Conservation (phyloP, 2,797 vertebrate species). For the Megalops cyprinoides region DNA sequence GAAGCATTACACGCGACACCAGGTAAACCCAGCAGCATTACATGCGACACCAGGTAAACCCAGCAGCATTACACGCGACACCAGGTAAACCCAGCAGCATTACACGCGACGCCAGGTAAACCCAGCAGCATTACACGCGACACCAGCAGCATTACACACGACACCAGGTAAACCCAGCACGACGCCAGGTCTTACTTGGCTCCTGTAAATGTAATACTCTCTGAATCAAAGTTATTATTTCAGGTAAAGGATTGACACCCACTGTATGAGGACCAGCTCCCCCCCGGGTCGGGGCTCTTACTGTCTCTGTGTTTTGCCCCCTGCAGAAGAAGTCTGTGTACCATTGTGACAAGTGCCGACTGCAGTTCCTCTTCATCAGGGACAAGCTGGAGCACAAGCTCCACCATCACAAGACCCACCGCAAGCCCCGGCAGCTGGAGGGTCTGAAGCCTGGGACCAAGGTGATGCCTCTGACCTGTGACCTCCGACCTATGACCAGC, state of each 20-base stretch:
- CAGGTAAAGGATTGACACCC: no score
- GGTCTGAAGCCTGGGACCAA: constrained; percentile 90
- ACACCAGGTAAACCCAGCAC: constrained; percentile 89
- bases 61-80: constrained; percentile 88
- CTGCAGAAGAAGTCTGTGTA: constrained; percentile 82
- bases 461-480: constrained; percentile 62
- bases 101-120: constrained; percentile 87
- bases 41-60: constrained; percentile 85
- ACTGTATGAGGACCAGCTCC: no score
- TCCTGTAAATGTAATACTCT: no score
- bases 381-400: constrained; percentile 83
- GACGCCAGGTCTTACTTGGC: no score
- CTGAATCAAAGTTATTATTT: no score
- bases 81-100: constrained; percentile 89
- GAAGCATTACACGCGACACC: constrained; percentile 86
- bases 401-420: constrained; percentile 84
- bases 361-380: constrained; percentile 87
- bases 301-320: no score
- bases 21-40: constrained; percentile 89
- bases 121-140: no score
- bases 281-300: no score
- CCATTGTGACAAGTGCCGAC: constrained; percentile 87
- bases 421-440: constrained; percentile 84
- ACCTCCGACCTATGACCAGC: background rate
- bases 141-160: constrained; percentile 86